Percentiles rank a stretch among this genome's conserved stretches.
Conservation (phyloP, 2,113 vertebrate species). For the Crotalus helleri region DNA sequence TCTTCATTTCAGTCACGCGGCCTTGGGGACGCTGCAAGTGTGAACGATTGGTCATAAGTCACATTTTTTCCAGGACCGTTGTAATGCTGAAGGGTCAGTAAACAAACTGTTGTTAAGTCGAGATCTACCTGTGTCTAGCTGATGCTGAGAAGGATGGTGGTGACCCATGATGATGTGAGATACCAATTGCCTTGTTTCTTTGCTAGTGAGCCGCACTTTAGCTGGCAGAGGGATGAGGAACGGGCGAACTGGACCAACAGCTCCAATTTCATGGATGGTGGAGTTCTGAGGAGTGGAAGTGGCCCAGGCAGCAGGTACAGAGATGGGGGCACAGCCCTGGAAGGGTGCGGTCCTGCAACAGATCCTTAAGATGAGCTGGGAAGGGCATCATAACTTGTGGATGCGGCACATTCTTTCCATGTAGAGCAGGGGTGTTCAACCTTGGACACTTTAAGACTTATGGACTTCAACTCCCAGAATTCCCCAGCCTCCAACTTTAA, state of each 20-base stretch:
- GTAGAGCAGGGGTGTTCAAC: not conserved
- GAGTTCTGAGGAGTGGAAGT: conserved; percentile 90
- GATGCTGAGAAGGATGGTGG: not conserved
- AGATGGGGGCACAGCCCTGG: conserved; percentile 64
- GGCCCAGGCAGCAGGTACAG: conserved; percentile 96
- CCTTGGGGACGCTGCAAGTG: too few species aligned
- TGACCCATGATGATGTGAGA: not conserved
- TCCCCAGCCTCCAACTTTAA: not conserved
- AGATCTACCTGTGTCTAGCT: not conserved
- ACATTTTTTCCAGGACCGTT: not conserved
- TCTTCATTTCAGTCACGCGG: too few species aligned
- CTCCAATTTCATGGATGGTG: conserved; percentile 93
- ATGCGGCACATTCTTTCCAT: not conserved
- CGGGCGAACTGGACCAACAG: conserved; percentile 95
- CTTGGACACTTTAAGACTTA: not conserved
- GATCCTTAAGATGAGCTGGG: conserved; percentile 10
- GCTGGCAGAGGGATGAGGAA: conserved; percentile 95
- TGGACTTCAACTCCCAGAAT: not conserved
- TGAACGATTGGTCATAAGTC: too few species aligned
- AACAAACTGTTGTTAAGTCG: not conserved
- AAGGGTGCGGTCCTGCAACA: conserved; percentile 29
- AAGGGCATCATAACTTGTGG: too few species aligned
- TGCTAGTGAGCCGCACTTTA: conserved; percentile 97
- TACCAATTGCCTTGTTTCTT: conserved; percentile 89
- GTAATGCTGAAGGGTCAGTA: not conserved